Percentiles rank a stretch among this genome's conserved stretches.
Evolutionary conservation across 1,140 invertebrate species (phyloP).

Genomic region (Arion vulgaris): DNA sequence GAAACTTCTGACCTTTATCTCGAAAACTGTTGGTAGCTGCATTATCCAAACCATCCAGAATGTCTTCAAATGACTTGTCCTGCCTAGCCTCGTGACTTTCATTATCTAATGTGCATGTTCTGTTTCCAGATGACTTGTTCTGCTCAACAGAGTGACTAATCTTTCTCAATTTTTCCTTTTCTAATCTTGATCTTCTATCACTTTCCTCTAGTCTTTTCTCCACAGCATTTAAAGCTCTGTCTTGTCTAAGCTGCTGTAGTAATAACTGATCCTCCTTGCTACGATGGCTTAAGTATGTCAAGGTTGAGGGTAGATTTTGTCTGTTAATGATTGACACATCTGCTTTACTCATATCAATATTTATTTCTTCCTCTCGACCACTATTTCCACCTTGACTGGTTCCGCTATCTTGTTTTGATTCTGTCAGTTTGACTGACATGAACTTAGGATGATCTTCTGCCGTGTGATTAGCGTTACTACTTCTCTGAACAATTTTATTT

Average conservation of each 20-base stretch:
- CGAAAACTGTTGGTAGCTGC: background rate
- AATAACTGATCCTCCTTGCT: slow-evolving; percentile 21
- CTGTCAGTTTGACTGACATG: background rate
- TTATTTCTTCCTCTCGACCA: background rate
- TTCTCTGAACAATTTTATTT: background rate
- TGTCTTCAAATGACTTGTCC: slow-evolving; percentile 24
- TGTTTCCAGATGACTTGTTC: slow-evolving; percentile 19
- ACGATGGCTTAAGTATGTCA: slow-evolving; percentile 25
- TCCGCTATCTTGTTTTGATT: background rate
- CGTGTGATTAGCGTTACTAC: background rate
- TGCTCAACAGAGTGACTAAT: background rate
- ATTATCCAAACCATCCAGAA: slow-evolving; percentile 17
- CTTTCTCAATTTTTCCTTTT: background rate
- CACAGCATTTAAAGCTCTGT: background rate
- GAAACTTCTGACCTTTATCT: background rate
- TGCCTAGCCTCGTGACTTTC: background rate
- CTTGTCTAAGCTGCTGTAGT: slow-evolving; percentile 10
- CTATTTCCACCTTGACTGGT: background rate
- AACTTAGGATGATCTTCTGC: background rate
- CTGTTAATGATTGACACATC: slow-evolving; percentile 41
- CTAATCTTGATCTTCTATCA: background rate
- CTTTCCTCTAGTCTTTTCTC: slow-evolving; percentile 28
- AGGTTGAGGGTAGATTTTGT: slow-evolving; percentile 14
- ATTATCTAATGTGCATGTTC: too few relatives aligned
- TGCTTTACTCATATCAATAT: slow-evolving; percentile 24